These are phyloP conservation scores for Muscicapa striata DNA, from an alignment of 2,797 vertebrate genomes.

Conservation along the genomic window DNA sequence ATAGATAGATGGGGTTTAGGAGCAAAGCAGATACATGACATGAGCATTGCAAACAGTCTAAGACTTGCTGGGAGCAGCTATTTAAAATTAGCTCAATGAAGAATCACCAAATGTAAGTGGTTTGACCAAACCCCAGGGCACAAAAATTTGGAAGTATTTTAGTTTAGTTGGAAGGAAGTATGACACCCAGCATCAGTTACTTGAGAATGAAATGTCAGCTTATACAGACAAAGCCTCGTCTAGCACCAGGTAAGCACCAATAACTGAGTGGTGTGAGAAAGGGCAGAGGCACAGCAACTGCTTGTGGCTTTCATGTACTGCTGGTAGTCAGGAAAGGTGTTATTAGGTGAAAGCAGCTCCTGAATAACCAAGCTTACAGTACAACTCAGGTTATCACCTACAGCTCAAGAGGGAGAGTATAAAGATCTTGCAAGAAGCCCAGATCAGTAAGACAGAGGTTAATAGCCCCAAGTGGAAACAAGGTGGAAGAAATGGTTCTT, in stretches of 20 bases:
- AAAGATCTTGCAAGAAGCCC: neutral
- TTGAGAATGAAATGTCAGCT: neutral
- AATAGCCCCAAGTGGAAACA: neutral
- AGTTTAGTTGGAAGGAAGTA: neutral
- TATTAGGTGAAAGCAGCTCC: neutral
- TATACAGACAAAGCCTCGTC: neutral
- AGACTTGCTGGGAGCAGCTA: neutral
- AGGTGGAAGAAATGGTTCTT: neutral
- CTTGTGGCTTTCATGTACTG: neutral
- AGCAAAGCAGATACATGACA: fast-evolving
- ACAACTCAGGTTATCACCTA: neutral
- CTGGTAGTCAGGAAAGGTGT: neutral
- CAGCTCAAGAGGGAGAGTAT: neutral
- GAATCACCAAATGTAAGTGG: neutral
- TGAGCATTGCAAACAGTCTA: neutral
- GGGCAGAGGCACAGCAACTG: neutral
- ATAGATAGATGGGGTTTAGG: neutral
- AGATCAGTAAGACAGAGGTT: neutral
- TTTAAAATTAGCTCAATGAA: neutral
- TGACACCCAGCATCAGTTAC: neutral
- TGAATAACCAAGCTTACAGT: fast-evolving
- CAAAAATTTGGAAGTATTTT: neutral
- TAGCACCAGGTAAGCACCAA: neutral
- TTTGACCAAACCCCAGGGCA: neutral
- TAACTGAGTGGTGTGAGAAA: neutral